Evolutionary conservation across 2,888 invertebrate genomes (phyloP), one percentile per base, ranked within the genome.

Genomic region (Cinara cedri): DNA sequence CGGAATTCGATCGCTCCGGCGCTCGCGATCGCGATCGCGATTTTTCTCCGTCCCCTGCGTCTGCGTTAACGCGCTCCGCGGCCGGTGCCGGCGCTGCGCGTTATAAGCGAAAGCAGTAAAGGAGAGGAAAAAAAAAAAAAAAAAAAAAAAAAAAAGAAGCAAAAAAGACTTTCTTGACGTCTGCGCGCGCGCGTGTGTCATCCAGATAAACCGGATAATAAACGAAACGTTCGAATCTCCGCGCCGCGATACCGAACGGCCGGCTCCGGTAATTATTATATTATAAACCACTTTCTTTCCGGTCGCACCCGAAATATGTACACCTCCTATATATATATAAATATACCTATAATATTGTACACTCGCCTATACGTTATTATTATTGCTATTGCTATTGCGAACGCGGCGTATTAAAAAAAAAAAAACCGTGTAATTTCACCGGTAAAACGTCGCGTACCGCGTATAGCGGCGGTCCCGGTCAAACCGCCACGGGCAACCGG

Each of bases 271-370:
- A 76, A 78, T 78, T 34, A n/a, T n/a, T 78, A 78, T 60, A 76
- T 78, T 76, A 26, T n/a, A 78, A 70, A 78, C 78, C 78, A 78
- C 78, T 78, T 78, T 78, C 78, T 78, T 78, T 78, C 78, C 78
- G 78, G 78, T 70, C 68, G 68, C 78, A 78, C 78, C 78, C 78
- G 78, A 78, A 78, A 78, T 66, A 70, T 57, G n/a, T 51, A 51
- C 51, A 14, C 19, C 2, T 2, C 24, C 16, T 19, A 13, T 49
- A 26, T 11, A 11, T 49, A 26, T 51, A 26, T 14, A 3, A 24
- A 34, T 34, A 68, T 34, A 34, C 14, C n/a, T n/a, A n/a, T n/a
- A n/a, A n/a, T n/a, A n/a, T n/a, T n/a, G n/a, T n/a, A n/a, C n/a
- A n/a, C n/a, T n/a, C n/a, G n/a, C n/a, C n/a, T n/a, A n/a, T n/a